Evolutionary conservation across 2,113 vertebrate species (phyloP), one percentile per base, ranked within the genome.

Genomic region (Protomyctophum bolini): DNA sequence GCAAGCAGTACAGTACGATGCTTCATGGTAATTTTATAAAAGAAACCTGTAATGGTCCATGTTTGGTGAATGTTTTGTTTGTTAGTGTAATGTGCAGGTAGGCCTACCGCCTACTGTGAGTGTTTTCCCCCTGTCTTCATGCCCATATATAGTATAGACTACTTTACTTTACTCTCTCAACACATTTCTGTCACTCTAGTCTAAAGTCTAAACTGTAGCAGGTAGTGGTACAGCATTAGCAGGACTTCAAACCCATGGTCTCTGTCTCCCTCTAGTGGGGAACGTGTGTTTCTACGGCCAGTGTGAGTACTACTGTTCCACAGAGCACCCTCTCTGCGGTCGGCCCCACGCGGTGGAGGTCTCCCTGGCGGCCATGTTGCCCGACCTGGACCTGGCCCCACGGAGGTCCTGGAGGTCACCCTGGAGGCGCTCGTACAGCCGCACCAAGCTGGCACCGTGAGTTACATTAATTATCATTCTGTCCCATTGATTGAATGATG

Each of bases 331-430:
- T 0, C 90, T 98, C 49, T 99, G 98, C 0, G 98, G 98, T 28
- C 94, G 89, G 65, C 96, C 98, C 0, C 95, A 98, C 52, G 90
- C 89, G 70, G 94, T 99, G 0, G 98, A 99, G 82, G 97, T 95
- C 2, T 99, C 97, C 0, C 89, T 99, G 82, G 97, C 97, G 0
- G 93, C 95, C 72, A 98, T 98, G 90, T 92, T 99, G 1, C 97
- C 97, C 0, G 97, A 99, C 74, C 85, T 98, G 80, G 90, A 89
- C 0, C 81, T 99, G 41, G 96, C 96, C 4, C 95, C 97, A 45
- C 94, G 98, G 88, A 97, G 97, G 85, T 98, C 96, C 3, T 99
- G 97, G 98, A 95, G 96, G 79, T 99, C 98, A 68, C 98, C 97
- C 0, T 99, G 98, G 98, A 93, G 96, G 63, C 94, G 97, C 1